Conservation (phyloP, 2,113 vertebrate species). For the Australoheros scitulus region DNA sequence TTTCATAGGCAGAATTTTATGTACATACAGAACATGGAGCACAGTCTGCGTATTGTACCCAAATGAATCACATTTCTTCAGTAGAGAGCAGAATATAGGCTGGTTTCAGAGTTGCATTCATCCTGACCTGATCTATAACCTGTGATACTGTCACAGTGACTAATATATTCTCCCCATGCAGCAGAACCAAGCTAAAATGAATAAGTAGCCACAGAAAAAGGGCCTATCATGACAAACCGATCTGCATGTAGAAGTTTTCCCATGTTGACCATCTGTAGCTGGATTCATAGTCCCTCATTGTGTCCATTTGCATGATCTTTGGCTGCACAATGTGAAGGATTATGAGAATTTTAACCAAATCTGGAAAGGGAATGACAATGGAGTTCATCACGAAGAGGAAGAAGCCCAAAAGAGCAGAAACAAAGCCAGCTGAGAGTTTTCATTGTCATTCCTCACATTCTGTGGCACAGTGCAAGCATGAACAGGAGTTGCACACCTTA, state of each 20-base stretch:
- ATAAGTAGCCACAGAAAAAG: background rate
- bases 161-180: background rate
- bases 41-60: background rate
- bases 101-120: background rate
- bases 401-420: background rate
- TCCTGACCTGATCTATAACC: background rate
- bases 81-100: background rate
- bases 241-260: background rate
- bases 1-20: background rate
- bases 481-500: too few relatives aligned
- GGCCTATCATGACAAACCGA: background rate
- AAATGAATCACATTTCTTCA: too few relatives aligned
- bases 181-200: background rate
- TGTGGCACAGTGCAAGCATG: accelerated
- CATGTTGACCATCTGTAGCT: background rate
- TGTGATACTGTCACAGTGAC: background rate
- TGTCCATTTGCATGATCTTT: background rate
- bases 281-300: too few relatives aligned
- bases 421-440: background rate
- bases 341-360: background rate
- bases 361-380: background rate
- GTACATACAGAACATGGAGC: background rate
- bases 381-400: background rate
- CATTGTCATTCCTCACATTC: background rate
- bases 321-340: background rate